Base-by-base conservation (phyloP, 2,113 vertebrate genomes). In the Tilapia sparmanii region DNA sequence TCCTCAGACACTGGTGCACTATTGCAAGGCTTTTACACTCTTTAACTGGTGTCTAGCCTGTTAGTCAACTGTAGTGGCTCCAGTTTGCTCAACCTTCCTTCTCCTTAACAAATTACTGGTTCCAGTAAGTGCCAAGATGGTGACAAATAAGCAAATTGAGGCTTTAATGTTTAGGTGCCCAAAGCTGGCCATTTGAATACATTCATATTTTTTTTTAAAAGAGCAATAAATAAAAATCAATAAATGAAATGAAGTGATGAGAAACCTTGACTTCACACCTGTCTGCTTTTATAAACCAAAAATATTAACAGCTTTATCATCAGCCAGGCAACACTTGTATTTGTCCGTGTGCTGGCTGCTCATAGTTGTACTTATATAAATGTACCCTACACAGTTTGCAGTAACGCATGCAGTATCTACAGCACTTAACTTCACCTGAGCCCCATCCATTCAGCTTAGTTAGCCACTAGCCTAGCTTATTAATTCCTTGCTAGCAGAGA, bases 391-490 rank as follows among this genome's bases (percentile, higher is more conserved):
- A 53, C 10, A 29, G 42, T 7, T 22, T 2, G 29, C 52, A 16
- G 31, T 6, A 10, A 22, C 19, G 80, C 18, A 47, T 26, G 11
- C 18, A 40, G 5, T 12, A 3, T 2, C 8, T 54, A 12, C 24
- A 57, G 8, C 6, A 26, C 8, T n/a, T 18, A 68, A 85, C 86
- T 84, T 90, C 71, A 93, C 92, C 90, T 94, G 91, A 73, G 15
- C 63, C 50, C 35, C 83, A 57, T 83, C 83, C 59, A 66, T 55
- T 71, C 73, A 38, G 84, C 87, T 81, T 16, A 82, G 24, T 87
- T 91, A 94, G 93, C 93, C 84, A 11, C 84, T 94, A 95, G 95
- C 94, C 57, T 92, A 93, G 94, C 94, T 84, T 57, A 42, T 59
- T 81, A 29, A 8, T 38, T 50, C 76, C 68, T 45, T 85, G 90